Percentiles rank a stretch among this genome's conserved stretches.
Evolutionary conservation across 1,140 invertebrate species (phyloP).

Genomic region (Heliconius nattereri): DNA sequence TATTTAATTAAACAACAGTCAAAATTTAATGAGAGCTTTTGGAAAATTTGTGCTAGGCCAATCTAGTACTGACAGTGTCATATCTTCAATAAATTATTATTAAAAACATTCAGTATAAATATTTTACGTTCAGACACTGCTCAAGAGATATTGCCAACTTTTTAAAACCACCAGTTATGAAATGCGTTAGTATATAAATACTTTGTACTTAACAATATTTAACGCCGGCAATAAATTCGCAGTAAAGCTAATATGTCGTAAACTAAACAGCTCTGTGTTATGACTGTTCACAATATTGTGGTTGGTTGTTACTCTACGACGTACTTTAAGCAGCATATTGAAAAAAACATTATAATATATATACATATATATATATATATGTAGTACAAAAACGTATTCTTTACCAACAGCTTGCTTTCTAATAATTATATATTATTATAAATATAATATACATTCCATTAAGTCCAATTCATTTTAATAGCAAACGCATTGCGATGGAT

Average conservation of each 20-base stretch:
- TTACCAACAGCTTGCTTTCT: background rate
- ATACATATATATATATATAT: slow-evolving; percentile 7
- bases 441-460: slow-evolving; percentile 1
- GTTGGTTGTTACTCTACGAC: slow-evolving; percentile 28
- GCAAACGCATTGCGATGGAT: background rate
- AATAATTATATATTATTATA: slow-evolving; percentile 16
- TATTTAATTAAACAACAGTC: background rate
- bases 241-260: slow-evolving; percentile 38
- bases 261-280: slow-evolving; percentile 37
- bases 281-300: slow-evolving; percentile 40
- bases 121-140: slow-evolving; percentile 14
- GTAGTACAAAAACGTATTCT: background rate
- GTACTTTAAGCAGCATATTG: slow-evolving; percentile 25
- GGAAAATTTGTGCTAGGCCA: background rate
- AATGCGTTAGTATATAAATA: slow-evolving; percentile 39
- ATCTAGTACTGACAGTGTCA: background rate
- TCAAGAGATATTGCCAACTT: slow-evolving; percentile 29
- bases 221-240: slow-evolving; percentile 39
- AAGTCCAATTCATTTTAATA: background rate
- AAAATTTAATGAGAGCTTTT: background rate
- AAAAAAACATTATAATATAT: slow-evolving; percentile 12
- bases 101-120: background rate
- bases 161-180: slow-evolving; percentile 24
- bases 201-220: slow-evolving; percentile 49
- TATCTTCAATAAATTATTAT: background rate